phyloP scores from a whole-genome alignment of 1,140 invertebrate genomes.

The Homarus americanus region DNA sequence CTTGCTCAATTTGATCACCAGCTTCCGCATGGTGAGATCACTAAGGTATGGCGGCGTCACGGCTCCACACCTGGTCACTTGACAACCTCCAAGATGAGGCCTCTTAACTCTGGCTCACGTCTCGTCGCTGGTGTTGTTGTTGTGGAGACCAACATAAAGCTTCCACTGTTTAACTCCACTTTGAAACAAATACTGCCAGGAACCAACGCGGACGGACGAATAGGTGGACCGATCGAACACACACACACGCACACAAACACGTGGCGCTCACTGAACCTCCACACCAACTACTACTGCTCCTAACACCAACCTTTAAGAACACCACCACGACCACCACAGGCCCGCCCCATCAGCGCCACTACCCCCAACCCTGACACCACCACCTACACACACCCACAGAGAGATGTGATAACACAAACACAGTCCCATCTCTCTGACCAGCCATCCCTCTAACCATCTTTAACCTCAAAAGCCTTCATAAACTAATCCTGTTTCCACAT shows the following conservation, averaged over 20 bases:
- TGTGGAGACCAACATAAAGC: conserved; percentile 22
- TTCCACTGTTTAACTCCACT: conserved; percentile 2
- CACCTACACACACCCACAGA: neutral
- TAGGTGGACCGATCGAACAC: neutral
- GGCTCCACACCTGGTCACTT: neutral
- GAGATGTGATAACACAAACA: too few species aligned
- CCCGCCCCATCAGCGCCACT: neutral
- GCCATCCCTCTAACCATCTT: too few species aligned
- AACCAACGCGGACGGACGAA: neutral
- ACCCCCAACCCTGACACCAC: neutral
- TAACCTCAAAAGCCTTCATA: too few species aligned
- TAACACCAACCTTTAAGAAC: neutral
- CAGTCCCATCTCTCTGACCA: too few species aligned
- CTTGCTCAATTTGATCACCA: conserved; percentile 21
- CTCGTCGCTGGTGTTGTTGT: neutral
- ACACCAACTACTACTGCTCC: neutral
- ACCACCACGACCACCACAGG: neutral
- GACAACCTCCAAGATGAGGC: neutral
- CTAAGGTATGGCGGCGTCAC: neutral
- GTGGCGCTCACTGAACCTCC: neutral
- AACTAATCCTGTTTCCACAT: too few species aligned
- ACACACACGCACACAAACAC: neutral
- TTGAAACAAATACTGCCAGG: too few species aligned
- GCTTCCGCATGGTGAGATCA: conserved; percentile 7
- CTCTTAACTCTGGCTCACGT: neutral